Conservation (phyloP, 2,113 vertebrate genomes). For the Dendrocopos noguchii region DNA sequence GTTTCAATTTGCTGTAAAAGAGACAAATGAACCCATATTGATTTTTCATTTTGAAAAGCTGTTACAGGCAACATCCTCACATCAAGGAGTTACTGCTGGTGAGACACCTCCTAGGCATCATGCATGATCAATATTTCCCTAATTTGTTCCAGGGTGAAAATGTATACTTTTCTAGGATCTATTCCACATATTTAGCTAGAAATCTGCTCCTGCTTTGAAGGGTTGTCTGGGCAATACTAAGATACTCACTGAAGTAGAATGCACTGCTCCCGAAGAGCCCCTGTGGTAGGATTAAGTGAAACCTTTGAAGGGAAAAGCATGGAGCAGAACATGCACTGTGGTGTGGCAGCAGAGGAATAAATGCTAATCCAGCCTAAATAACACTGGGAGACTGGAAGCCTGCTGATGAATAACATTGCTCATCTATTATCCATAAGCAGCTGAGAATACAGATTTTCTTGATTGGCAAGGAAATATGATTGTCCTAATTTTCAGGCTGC, state of each 20-base stretch:
- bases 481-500: background rate
- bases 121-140: background rate
- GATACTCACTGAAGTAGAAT: background rate
- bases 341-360: background rate
- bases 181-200: background rate
- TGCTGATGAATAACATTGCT: background rate
- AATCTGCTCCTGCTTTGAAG: background rate
- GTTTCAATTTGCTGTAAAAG: background rate
- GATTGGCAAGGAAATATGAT: background rate
- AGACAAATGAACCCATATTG: background rate
- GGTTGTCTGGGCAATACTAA: background rate
- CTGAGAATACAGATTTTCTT: background rate
- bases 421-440: background rate
- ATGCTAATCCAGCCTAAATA: background rate
- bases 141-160: background rate
- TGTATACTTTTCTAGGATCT: background rate
- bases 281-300: background rate
- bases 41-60: background rate
- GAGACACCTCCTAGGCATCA: accelerated
- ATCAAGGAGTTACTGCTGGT: background rate
- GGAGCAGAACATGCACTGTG: background rate
- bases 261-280: background rate
- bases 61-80: background rate
- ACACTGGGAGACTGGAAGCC: background rate
- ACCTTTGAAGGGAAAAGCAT: background rate